Evolutionary conservation across 2,113 vertebrate genomes (phyloP).

Genomic region (Hydropotes inermis): DNA sequence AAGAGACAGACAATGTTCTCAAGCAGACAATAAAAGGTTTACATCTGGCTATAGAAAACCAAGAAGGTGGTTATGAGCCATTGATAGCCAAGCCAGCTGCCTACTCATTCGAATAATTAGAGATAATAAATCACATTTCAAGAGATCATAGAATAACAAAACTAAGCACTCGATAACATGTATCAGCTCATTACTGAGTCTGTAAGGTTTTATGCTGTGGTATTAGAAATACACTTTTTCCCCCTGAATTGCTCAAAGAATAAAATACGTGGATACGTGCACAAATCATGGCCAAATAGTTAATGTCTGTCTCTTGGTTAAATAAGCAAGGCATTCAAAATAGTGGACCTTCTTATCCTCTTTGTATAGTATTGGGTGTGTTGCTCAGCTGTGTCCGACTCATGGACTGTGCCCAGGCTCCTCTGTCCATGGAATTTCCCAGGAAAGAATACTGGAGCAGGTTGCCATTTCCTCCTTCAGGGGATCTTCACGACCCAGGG

Average conservation of each 20-base stretch:
- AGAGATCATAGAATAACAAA: slow-evolving; percentile 30
- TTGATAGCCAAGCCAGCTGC: neutral
- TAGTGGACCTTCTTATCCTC: neutral
- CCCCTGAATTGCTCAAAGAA: neutral
- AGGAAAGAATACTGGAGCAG: neutral
- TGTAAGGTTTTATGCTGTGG: neutral
- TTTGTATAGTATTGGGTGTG: neutral
- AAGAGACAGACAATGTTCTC: slow-evolving; percentile 20
- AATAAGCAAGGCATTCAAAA: neutral
- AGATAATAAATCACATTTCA: slow-evolving; percentile 33
- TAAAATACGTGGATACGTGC: neutral
- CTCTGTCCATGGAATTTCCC: neutral
- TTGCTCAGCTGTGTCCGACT: neutral
- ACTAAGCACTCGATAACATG: neutral
- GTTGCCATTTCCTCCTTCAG: neutral
- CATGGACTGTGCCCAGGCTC: neutral
- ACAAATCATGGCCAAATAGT: neutral
- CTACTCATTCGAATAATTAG: slow-evolving; percentile 15
- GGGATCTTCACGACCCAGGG: neutral
- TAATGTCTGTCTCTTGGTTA: neutral
- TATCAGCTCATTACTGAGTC: neutral
- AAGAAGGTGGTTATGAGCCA: neutral
- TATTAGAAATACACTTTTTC: neutral
- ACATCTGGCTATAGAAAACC: slow-evolving; percentile 17
- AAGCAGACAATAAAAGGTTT: slow-evolving; percentile 16